Evolutionary conservation across 2,113 vertebrate species (phyloP).

Genomic region (Ranitomeya imitator): DNA sequence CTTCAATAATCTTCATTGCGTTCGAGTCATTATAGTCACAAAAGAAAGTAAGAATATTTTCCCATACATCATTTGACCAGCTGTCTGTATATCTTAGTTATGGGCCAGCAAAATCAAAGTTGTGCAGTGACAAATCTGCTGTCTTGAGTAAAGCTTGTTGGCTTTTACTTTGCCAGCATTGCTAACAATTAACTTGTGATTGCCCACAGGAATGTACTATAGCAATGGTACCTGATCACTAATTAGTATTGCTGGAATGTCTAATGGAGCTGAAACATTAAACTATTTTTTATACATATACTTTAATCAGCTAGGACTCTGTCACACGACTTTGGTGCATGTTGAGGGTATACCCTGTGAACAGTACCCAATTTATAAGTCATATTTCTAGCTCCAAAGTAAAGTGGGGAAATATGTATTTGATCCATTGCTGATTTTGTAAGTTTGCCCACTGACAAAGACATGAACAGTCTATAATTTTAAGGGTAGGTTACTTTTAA

Average conservation of each 20-base stretch:
- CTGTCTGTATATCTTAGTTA: conserved; percentile 27
- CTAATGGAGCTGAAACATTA: conserved; percentile 42
- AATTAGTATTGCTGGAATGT: conserved; percentile 52
- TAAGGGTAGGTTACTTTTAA: no score
- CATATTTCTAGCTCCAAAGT: no score
- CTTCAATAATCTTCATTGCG: background rate
- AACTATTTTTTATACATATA: background rate
- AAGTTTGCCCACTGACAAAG: no score
- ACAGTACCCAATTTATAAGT: no score
- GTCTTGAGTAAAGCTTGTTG: conserved; percentile 21
- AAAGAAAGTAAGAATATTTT: background rate
- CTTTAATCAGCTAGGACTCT: background rate
- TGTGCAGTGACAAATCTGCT: conserved; percentile 15
- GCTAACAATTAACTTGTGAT: conserved; percentile 59
- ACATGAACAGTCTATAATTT: no score
- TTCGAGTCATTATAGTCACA: background rate
- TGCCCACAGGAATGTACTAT: conserved; percentile 46
- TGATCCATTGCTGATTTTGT: no score
- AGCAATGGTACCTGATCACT: conserved; percentile 42
- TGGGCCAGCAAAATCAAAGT: conserved; percentile 6
- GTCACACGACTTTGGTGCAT: background rate
- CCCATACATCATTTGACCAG: conserved; percentile 4
- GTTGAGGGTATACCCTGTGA: background rate
- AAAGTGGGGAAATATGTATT: no score
- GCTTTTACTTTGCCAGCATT: conserved; percentile 41